A percentile compares a stretch with the other conserved stretches of the same genome.
Conservation (phyloP, 2,888 invertebrate species). For the Pseudoips prasinana region DNA sequence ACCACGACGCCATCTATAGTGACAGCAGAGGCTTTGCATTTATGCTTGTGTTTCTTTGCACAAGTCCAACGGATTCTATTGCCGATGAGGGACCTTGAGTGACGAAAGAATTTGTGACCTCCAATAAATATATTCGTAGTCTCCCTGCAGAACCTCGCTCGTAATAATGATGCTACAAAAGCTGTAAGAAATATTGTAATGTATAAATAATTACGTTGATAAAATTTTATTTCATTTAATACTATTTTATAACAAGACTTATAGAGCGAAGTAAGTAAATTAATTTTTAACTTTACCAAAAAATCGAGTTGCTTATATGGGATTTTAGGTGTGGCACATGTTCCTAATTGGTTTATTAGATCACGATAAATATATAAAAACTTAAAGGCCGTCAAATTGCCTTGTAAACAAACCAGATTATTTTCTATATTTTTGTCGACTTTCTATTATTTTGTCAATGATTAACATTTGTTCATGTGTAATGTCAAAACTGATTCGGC, state of each 20-base stretch:
- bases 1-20: slow-evolving; percentile 65
- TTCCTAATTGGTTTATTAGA: no score
- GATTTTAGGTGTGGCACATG: no score
- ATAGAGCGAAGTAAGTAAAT: no score
- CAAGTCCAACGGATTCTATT: slow-evolving; percentile 72
- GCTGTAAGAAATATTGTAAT: slow-evolving; percentile 33
- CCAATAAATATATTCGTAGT: slow-evolving; percentile 63
- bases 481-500: no score
- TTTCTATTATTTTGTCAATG: no score
- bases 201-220: not conserved
- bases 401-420: no score
- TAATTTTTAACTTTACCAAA: no score
- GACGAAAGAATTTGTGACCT: slow-evolving; percentile 69
- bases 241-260: not conserved
- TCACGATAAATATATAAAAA: no score
- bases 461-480: no score
- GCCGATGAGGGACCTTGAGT: slow-evolving; percentile 65
- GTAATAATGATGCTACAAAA: slow-evolving; percentile 55
- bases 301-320: no score
- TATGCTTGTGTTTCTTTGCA: slow-evolving; percentile 67
- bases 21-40: slow-evolving; percentile 68
- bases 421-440: no score
- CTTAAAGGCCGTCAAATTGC: no score
- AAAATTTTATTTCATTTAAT: not conserved
- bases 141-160: slow-evolving; percentile 53